phyloP scores from a whole-genome alignment of 2,113 vertebrate species.

The Crotalus horridus region DNA sequence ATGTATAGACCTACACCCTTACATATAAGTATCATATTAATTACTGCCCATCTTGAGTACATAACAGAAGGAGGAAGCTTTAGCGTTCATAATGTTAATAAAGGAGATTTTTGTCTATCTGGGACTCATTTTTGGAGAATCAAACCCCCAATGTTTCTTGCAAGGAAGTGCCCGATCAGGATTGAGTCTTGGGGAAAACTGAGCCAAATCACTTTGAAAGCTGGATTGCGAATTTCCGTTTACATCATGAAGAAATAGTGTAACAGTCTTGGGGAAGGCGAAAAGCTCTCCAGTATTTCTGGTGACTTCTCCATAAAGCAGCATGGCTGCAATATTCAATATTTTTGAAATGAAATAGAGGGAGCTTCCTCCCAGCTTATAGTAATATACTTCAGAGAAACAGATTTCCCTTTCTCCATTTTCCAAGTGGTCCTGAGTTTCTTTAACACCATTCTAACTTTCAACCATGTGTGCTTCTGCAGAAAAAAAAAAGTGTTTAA shows the following conservation, averaged over 20 bases:
- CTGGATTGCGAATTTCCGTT: neutral
- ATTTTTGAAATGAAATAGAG: neutral
- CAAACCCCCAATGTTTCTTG: conserved; percentile 3
- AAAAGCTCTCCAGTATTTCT: neutral
- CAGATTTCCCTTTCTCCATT: neutral
- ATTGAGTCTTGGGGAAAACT: neutral
- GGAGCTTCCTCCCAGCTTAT: neutral
- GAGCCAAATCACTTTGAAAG: rapidly evolving
- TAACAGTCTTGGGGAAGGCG: neutral
- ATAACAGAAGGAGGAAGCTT: too few species aligned
- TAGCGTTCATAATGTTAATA: too few species aligned
- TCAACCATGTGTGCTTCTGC: conserved; percentile 51
- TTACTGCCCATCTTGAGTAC: too few species aligned
- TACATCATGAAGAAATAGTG: neutral
- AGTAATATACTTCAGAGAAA: conserved; percentile 18
- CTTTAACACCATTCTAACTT: conserved; percentile 38
- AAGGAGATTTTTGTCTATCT: neutral
- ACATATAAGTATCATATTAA: too few species aligned
- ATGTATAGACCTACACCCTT: too few species aligned
- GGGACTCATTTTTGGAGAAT: conserved; percentile 11
- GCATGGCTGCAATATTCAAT: neutral
- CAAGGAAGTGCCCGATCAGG: neutral
- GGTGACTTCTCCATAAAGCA: too few species aligned
- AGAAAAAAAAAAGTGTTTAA: conserved; percentile 58
- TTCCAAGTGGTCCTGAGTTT: conserved; percentile 12